These are phyloP conservation scores for Drosophila buzzatii DNA, from an alignment of 2,888 invertebrate genomes.

Conservation along the genomic window DNA sequence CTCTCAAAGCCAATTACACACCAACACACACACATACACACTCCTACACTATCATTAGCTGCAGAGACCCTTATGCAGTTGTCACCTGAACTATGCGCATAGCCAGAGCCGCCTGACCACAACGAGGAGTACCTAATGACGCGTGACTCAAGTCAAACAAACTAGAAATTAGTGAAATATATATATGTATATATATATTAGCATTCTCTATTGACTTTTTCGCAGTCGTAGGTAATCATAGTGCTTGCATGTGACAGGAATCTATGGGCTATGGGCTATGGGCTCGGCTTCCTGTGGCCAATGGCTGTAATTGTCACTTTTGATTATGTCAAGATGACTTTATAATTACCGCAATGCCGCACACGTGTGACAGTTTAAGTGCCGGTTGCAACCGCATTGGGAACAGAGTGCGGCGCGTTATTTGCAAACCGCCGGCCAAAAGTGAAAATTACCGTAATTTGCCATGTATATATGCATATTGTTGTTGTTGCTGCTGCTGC, in stretches of 20 bases:
- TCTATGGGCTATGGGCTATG: constrained; percentile 5
- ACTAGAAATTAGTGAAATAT: constrained; percentile 54
- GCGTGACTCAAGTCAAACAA: constrained; percentile 63
- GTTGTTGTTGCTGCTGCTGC: not conserved
- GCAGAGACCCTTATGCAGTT: constrained; percentile 19
- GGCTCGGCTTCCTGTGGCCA: constrained; percentile 60
- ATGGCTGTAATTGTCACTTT: constrained; percentile 83
- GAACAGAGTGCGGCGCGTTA: constrained; percentile 54
- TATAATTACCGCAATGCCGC: constrained; percentile 76
- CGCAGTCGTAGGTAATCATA: constrained; percentile 59
- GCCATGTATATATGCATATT: constrained; percentile 23
- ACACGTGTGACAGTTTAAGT: constrained; percentile 82
- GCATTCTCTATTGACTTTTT: constrained; percentile 59
- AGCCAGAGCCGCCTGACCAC: constrained; percentile 20
- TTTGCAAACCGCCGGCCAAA: constrained; percentile 70
- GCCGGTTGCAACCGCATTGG: constrained; percentile 64
- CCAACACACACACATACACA: not conserved
- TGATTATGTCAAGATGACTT: constrained; percentile 83
- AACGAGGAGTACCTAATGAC: constrained; percentile 65
- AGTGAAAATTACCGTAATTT: constrained; percentile 75
- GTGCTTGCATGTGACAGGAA: constrained; percentile 15
- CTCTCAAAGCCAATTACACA: constrained; percentile 11
- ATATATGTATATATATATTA: not conserved
- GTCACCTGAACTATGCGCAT: constrained; percentile 31
- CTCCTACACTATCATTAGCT: constrained; percentile 30